Base-by-base conservation (phyloP, 2,113 vertebrate genomes). In the Ia io region DNA sequence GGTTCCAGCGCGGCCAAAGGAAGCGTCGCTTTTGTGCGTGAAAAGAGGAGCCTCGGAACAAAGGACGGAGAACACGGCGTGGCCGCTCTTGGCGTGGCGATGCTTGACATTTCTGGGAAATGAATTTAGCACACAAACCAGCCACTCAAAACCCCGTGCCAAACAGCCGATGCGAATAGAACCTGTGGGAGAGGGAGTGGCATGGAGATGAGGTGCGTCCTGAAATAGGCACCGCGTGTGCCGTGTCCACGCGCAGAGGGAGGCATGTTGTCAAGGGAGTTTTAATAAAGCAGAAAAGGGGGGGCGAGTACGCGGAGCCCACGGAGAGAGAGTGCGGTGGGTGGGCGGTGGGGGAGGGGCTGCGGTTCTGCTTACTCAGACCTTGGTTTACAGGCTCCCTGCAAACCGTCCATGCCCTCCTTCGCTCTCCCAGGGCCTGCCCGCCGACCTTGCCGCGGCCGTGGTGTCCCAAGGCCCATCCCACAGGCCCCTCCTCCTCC, bases 51-150 rank as follows among this genome's bases (percentile, higher is more conserved):
- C 90, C 53, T 30, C 23, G 42, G 97, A 97, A 97, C 96, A 97
- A 97, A 98, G 93, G 92, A 5, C 0, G 0, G 63, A 84, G 95
- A 93, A 91, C 91, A 82, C 65, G 73, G 71, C 86, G 86, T 86
- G 96, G 94, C 97, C 91, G 2, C 95, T 95, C 96, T 65, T 71
- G 88, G 95, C 95, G 90, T 95, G 96, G 95, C 59, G 96, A 53
- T 59, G 97, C 95, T 94, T 96, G 93, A 96, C 95, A 94, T 96
- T 97, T 97, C 95, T 93, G 95, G 79, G 94, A 96, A 96, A 94
- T 95, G 89, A 95, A 80, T 93, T 79, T 8, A 93, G 93, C 40
- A 40, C 89, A 92, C 91, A 93, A 83, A 77, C 49, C 90, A 95
- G 95, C 95, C 78, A 96, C 84, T 61, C 94, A 96, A 93, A 97